phyloP scores from a whole-genome alignment of 2,888 invertebrate species.

The Rhimphoctona megacephalus region DNA sequence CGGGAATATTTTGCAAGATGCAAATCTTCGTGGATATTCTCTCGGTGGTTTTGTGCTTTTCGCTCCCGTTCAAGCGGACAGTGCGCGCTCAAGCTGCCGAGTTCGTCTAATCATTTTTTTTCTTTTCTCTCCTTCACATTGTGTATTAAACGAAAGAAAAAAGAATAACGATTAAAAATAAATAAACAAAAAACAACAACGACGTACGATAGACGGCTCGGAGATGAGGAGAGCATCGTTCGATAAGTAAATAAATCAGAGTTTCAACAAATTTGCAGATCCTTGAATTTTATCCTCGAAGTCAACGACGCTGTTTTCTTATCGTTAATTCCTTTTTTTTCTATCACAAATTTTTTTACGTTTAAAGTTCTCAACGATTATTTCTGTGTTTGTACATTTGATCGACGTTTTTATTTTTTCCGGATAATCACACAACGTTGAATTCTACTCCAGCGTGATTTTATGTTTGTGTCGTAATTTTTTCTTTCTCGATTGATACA shows the following conservation, averaged over 20 bases:
- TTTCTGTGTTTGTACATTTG: neutral
- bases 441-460: neutral
- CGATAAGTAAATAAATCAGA: conserved; percentile 79
- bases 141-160: conserved; percentile 52
- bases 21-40: conserved; percentile 72
- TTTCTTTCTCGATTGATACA: neutral
- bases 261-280: conserved; percentile 28
- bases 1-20: conserved; percentile 79
- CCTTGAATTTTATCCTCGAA: conserved; percentile 23
- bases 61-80: conserved; percentile 57
- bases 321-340: conserved; percentile 5
- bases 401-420: neutral
- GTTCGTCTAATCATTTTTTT: conserved; percentile 39
- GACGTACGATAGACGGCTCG: conserved; percentile 43
- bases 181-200: conserved; percentile 14
- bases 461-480: neutral
- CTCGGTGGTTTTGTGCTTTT: conserved; percentile 69
- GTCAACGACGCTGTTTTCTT: conserved; percentile 26
- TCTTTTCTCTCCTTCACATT: conserved; percentile 22
- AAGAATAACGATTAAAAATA: conserved; percentile 25
- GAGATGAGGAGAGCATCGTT: conserved; percentile 79
- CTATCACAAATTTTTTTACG: neutral
- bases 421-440: neutral
- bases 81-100: conserved; percentile 59
- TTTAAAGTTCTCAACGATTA: neutral